phyloP scores from a whole-genome alignment of 1,140 invertebrate species.

The Cydia pomonella region DNA sequence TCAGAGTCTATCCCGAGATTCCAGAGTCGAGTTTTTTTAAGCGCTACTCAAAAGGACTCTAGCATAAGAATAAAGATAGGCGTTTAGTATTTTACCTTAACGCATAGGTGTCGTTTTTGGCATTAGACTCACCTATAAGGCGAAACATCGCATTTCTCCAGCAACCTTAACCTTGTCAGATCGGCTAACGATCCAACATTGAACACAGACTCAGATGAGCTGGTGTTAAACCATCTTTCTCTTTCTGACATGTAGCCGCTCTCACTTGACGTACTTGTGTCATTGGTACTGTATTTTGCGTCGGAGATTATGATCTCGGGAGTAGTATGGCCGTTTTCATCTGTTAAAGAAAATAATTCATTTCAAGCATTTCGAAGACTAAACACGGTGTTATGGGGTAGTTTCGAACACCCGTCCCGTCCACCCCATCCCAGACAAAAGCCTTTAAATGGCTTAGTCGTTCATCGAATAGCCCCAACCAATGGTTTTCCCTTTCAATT shows the following conservation, averaged over 20 bases:
- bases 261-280: constrained; percentile 51
- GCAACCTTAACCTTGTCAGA: constrained; percentile 62
- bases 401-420: too few species aligned
- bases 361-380: not conserved
- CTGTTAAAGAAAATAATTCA: constrained; percentile 25
- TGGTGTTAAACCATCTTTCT: constrained; percentile 33
- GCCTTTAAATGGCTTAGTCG: too few species aligned
- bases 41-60: too few species aligned
- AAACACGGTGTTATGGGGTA: not conserved
- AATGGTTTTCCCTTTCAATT: too few species aligned
- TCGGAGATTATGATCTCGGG: constrained; percentile 54
- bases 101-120: too few species aligned
- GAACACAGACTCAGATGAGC: constrained; percentile 55
- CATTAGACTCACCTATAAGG: constrained; percentile 78
- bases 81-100: too few species aligned
- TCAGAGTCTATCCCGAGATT: too few species aligned
- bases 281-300: constrained; percentile 45
- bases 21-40: too few species aligned
- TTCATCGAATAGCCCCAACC: too few species aligned
- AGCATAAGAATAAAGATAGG: too few species aligned
- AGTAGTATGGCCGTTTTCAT: constrained; percentile 43
- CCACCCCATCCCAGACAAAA: too few species aligned
- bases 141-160: constrained; percentile 71
- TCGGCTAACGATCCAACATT: constrained; percentile 67
- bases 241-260: constrained; percentile 49